Conservation (phyloP, 2,888 invertebrate species). For the Sepioteuthis lessoniana region DNA sequence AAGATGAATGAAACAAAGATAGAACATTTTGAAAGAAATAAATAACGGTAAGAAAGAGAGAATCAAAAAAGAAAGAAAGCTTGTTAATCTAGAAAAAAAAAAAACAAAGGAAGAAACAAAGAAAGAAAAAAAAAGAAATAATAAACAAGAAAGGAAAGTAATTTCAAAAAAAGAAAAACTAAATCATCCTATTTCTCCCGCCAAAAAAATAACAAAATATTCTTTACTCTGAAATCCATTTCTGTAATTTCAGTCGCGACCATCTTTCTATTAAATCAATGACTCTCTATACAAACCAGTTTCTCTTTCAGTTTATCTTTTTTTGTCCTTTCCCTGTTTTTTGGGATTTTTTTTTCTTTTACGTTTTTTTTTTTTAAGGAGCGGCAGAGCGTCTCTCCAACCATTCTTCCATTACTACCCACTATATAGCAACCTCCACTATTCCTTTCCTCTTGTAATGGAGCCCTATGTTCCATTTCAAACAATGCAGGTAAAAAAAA, state of each 20-base stretch:
- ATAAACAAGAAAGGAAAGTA: neutral
- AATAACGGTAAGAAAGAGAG: no score
- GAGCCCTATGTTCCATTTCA: neutral
- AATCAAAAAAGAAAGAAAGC: neutral
- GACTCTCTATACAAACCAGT: no score
- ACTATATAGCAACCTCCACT: neutral
- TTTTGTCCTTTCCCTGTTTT: neutral
- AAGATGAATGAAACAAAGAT: neutral
- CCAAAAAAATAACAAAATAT: neutral
- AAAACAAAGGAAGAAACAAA: neutral
- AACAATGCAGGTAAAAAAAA: neutral
- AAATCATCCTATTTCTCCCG: no score
- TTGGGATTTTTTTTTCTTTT: neutral
- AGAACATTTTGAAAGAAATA: neutral
- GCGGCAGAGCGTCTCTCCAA: neutral
- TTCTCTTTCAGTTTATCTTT: no score
- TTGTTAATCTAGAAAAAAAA: neutral
- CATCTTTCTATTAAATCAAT: no score
- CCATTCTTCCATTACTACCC: neutral
- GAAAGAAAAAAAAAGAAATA: neutral
- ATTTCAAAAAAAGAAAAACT: rapidly evolving
- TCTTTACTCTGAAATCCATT: neutral
- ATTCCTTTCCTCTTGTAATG: neutral
- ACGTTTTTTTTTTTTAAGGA: neutral
- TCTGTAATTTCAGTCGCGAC: neutral